A percentile compares a stretch with the other conserved stretches of the same genome.
Conservation (phyloP, 92 coral and sea anemone genomes). For the Virgularia gustaviana region DNA sequence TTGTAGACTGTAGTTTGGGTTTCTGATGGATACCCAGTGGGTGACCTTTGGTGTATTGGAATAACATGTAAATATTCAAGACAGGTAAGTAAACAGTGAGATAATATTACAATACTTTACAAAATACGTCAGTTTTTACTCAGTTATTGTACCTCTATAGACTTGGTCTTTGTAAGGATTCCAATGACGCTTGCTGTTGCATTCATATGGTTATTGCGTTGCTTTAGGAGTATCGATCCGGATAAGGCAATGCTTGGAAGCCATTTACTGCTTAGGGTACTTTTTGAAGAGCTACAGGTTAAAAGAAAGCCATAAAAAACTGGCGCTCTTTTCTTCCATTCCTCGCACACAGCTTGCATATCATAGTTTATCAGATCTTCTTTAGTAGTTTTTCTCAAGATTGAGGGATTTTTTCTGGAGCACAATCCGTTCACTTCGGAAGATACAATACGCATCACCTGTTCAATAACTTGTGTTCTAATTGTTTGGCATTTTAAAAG, state of each 20-base stretch:
- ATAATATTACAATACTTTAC: too few species aligned
- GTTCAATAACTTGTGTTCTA: not conserved
- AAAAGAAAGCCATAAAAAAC: constrained; percentile 56
- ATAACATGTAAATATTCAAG: too few species aligned
- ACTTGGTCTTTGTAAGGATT: constrained; percentile 48
- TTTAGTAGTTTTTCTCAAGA: constrained; percentile 19
- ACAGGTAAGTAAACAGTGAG: too few species aligned
- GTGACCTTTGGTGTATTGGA: too few species aligned
- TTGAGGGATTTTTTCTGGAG: constrained; percentile 6
- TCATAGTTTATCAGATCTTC: constrained; percentile 42
- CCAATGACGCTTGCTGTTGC: constrained; percentile 56
- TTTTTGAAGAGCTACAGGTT: constrained; percentile 32
- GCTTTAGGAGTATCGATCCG: constrained; percentile 66
- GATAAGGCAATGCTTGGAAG: constrained; percentile 68
- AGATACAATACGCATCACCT: not conserved
- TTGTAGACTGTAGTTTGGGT: too few species aligned
- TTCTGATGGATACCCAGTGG: too few species aligned
- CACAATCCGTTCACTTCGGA: constrained; percentile 17
- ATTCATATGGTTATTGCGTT: constrained; percentile 62
- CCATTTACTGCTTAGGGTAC: constrained; percentile 37
- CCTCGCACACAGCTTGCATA: constrained; percentile 44
- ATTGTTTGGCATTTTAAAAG: not conserved
- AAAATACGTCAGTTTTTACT: too few species aligned
- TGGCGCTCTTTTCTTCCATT: constrained; percentile 66
- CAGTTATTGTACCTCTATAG: constrained; percentile 64